phyloP scores from a whole-genome alignment of 2,888 invertebrate genomes.

The Caenorhabditis sulstoni region DNA sequence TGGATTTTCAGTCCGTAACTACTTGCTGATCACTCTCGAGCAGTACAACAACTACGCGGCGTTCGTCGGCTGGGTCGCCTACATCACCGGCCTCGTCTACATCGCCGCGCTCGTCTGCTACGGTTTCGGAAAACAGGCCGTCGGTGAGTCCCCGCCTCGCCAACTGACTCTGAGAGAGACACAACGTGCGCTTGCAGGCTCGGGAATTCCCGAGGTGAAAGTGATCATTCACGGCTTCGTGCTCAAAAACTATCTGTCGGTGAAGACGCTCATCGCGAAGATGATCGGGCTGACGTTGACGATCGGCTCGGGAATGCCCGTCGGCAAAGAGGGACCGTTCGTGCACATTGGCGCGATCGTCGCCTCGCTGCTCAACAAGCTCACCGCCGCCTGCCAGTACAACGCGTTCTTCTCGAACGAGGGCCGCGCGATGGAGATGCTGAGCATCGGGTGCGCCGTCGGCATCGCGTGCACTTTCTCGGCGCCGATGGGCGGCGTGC shows the following conservation, averaged over 20 bases:
- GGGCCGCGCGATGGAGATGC: constrained; percentile 91
- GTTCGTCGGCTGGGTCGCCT: constrained; percentile 87
- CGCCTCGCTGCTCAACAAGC: constrained; percentile 88
- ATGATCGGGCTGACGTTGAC: constrained; percentile 94
- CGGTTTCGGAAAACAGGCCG: constrained; percentile 95
- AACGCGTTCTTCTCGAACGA: constrained; percentile 75
- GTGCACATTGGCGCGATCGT: constrained; percentile 98
- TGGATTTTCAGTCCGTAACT: constrained; percentile 51
- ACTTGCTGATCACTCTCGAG: constrained; percentile 18
- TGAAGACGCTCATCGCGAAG: constrained; percentile 94
- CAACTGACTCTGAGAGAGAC: neutral
- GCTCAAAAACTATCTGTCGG: constrained; percentile 95
- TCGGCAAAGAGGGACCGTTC: constrained; percentile 99
- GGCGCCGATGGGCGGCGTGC: constrained; percentile 89
- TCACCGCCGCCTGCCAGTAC: constrained; percentile 66
- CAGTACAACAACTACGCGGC: constrained; percentile 65
- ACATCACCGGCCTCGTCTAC: constrained; percentile 92
- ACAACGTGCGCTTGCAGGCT: constrained; percentile 84
- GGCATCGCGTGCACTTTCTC: constrained; percentile 96
- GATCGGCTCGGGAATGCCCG: constrained; percentile 93
- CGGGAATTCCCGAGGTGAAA: constrained; percentile 99
- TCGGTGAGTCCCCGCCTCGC: constrained; percentile 84
- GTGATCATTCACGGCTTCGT: constrained; percentile 94
- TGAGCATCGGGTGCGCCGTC: constrained; percentile 96
- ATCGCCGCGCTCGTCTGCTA: constrained; percentile 98